Evolutionary conservation across 2,113 vertebrate genomes (phyloP).

Genomic region (Motacilla tschutschensis): DNA sequence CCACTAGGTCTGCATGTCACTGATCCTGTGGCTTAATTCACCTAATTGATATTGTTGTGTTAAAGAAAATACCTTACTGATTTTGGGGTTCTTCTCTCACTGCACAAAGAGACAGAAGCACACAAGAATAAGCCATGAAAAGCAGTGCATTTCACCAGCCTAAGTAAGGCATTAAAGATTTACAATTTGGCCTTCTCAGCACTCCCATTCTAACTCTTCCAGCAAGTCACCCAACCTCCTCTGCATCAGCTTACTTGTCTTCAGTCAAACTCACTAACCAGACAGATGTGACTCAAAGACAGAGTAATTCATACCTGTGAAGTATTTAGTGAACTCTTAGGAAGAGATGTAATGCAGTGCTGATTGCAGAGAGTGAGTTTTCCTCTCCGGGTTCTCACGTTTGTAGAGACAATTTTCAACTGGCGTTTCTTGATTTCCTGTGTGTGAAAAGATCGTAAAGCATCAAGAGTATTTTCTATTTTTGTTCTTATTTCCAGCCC

Average conservation of each 20-base stretch:
- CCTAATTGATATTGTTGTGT: accelerated
- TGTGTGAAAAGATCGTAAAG: not conserved
- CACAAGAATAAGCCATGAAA: not conserved
- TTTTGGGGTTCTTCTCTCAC: not conserved
- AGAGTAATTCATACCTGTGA: not conserved
- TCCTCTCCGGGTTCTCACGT: not conserved
- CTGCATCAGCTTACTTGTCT: not conserved
- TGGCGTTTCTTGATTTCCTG: not conserved
- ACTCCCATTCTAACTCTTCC: not conserved
- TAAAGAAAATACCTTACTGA: not conserved
- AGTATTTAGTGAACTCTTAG: not conserved
- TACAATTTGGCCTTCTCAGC: not conserved
- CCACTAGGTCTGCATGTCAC: not conserved
- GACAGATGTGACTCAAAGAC: not conserved
- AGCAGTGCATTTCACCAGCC: not conserved
- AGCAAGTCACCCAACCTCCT: not conserved
- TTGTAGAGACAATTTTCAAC: not conserved
- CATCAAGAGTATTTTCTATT: not conserved
- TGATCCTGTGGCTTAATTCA: not conserved
- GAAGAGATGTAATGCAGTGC: not conserved
- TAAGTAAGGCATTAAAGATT: not conserved
- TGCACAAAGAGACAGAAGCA: not conserved
- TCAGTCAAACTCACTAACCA: not conserved
- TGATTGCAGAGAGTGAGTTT: not conserved
- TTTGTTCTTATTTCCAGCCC: not conserved